Conservation (phyloP, 2,888 invertebrate genomes). For the Hemistola chrysoprasaria region DNA sequence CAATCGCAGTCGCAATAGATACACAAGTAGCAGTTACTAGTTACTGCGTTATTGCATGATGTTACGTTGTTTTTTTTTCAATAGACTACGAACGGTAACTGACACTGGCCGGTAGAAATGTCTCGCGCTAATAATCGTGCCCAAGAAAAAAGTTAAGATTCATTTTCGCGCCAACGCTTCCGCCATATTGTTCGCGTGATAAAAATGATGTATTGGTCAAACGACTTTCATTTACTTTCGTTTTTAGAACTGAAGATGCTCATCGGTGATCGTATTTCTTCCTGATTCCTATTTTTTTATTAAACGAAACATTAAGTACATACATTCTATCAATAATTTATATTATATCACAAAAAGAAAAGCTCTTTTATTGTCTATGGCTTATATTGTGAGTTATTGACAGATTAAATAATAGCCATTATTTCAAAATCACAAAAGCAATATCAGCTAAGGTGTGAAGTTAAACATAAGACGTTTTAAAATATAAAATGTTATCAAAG, state of each 20-base stretch:
- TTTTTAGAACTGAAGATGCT: slow-evolving; percentile 56
- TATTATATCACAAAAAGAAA: too few species aligned
- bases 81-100: slow-evolving; percentile 27
- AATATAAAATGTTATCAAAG: slow-evolving; percentile 5
- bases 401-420: not conserved
- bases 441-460: slow-evolving; percentile 17
- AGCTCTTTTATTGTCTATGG: too few species aligned
- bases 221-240: slow-evolving; percentile 76
- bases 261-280: slow-evolving; percentile 40
- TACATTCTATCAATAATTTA: too few species aligned
- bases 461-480: slow-evolving; percentile 11
- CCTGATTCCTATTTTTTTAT: slow-evolving; percentile 40
- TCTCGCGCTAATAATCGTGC: slow-evolving; percentile 52
- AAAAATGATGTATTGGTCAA: slow-evolving; percentile 75
- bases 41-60: slow-evolving; percentile 31
- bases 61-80: slow-evolving; percentile 32
- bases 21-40: slow-evolving; percentile 9
- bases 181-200: slow-evolving; percentile 76
- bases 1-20: slow-evolving; percentile 26
- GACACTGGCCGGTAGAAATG: slow-evolving; percentile 72
- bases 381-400: not conserved
- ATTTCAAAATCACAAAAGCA: too few species aligned
- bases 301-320: too few species aligned
- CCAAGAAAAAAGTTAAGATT: slow-evolving; percentile 75
- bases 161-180: slow-evolving; percentile 75